Evolutionary conservation across 1,140 invertebrate species (phyloP), one percentile per base, ranked within the genome.

Genomic region (Drosophila fuyamai): DNA sequence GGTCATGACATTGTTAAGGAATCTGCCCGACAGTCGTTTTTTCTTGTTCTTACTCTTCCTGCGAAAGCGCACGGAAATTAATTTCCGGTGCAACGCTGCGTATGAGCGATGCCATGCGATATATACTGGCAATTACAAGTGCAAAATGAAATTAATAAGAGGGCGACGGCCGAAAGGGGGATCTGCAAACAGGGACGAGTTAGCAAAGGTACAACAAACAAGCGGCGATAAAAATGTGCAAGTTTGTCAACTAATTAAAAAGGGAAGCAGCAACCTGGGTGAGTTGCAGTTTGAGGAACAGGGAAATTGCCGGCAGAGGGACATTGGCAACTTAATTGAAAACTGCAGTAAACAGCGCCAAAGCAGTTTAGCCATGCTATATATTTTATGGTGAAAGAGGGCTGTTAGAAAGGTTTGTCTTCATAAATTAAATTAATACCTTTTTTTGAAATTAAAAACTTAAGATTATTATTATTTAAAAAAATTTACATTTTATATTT

Each of bases 251-350:
- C 74, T 86, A 86, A 86, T 78, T 86, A 86, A 79, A 85, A 86
- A 61, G 56, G 74, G 63, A 77, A 77, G 63, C 74, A 66, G 72
- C 61, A 44, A 75, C 51, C 59, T 50, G 60, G 59, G 18, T 53
- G 72, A 63, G 67, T 59, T 38, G 38, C 59, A 63, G 36, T 47
- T 65, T 7, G 56, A 46, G 38, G 51, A 57, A 46, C 14, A 35
- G 54, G 41, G 61, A 48, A 40, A 67, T 32, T 57, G 59, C 38
- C 46, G 65, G 65, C 44, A 47, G 54, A 44, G 56, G 48, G 65
- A 47, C 74, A 80, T 68, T 53, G 65, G 77, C 75, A 61, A 66
- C 79, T 88, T 86, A 86, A 86, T 86, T 86, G 79, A 86, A 86
- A 79, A 63, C 83, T 86, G 83, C 62, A 68, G 82, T 81, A 77